Base-by-base conservation (phyloP, 2,113 vertebrate genomes). In the Narcine bancroftii region DNA sequence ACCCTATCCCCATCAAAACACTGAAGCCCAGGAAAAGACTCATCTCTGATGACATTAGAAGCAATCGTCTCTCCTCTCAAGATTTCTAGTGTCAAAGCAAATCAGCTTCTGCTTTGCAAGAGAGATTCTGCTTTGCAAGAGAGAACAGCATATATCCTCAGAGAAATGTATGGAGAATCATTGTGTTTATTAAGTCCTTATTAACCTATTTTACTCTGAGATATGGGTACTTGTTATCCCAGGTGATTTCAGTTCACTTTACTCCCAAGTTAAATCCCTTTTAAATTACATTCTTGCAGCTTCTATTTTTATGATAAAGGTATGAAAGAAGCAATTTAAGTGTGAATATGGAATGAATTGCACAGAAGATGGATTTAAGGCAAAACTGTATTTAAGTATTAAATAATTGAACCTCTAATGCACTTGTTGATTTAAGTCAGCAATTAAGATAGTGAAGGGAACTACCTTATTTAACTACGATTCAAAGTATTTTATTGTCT, bases 131-230 rank as follows among this genome's bases (percentile, higher is more conserved):
- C 92, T 92, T 94, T 94, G 94, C 95, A 95, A 94, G 94, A 93
- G 94, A 94, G 94, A 95, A 95, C 95, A 95, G 94, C 94, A 94
- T 95, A 94, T 94, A 94, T 92, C 95, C 94, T 94, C 93, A 94
- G 94, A 95, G 96, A 95, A 95, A 94, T 94, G 94, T 94, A 94
- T 94, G 96, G 96, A 95, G 96, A 96, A 96, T 96, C 65, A 91
- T 42, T 96, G 96, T 95, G 96, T 96, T 95, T 96, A 96, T 96
- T 96, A 96, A 96, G 96, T 93, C 95, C 96, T 97, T 96, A 97
- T 97, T 97, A 97, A 95, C 63, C 76, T 26, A 42, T 93, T 92
- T 95, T 95, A 95, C 95, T 95, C 95, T 93, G 69, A 94, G 95
- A 95, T 95, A 95, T 94, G 92, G 94, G 94, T 94, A 94, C 93